These are phyloP conservation scores for Vanacampus margaritifer DNA, from an alignment of 2,113 vertebrate genomes.

Conservation along the genomic window DNA sequence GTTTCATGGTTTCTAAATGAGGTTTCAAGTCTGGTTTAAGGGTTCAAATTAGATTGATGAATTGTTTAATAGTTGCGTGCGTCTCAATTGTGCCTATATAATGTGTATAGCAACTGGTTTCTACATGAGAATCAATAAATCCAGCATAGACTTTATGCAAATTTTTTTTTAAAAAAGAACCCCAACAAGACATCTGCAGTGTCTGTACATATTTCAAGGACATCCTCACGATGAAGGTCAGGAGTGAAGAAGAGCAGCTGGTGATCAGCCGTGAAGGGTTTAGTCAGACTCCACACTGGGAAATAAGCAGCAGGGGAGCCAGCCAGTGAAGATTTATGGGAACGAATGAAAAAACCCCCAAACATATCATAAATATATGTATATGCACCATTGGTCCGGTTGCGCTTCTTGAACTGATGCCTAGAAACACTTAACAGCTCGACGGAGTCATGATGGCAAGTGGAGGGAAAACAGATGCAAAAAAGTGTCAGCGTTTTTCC, in stretches of 20 bases:
- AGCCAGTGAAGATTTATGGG: background rate
- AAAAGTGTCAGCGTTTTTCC: background rate
- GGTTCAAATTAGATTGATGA: too few species aligned
- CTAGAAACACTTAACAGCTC: background rate
- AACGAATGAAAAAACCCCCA: background rate
- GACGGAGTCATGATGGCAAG: constrained; percentile 4
- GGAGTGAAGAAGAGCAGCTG: background rate
- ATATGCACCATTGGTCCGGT: too few species aligned
- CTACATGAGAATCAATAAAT: too few species aligned
- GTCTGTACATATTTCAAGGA: background rate
- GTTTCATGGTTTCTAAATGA: too few species aligned
- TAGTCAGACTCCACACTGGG: background rate
- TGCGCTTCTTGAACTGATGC: background rate
- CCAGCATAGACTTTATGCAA: too few species aligned
- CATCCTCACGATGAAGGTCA: background rate
- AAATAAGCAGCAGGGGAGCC: background rate
- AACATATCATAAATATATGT: background rate
- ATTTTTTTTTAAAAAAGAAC: too few species aligned
- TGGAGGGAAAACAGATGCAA: constrained; percentile 4
- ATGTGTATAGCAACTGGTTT: too few species aligned
- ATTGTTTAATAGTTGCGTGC: too few species aligned
- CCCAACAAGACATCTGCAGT: too few species aligned
- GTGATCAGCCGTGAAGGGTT: background rate
- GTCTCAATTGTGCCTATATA: too few species aligned
- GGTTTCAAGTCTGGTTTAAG: too few species aligned